Evolutionary conservation across 2,888 invertebrate genomes (phyloP), one percentile per base, ranked within the genome.

Genomic region (Timandra comae): DNA sequence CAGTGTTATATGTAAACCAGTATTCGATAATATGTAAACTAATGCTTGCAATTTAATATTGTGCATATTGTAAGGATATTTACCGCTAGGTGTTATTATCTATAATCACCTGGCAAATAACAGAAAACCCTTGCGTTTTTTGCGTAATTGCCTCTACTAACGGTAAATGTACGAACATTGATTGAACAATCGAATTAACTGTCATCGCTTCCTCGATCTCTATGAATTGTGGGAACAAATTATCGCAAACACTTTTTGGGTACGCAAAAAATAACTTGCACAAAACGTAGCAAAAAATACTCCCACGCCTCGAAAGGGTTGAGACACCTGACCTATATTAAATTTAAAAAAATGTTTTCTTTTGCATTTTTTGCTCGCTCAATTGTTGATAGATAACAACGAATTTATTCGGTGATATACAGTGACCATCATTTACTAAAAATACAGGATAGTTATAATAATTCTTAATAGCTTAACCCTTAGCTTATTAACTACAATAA

Each of bases 251-350:
- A 85, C 80, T 76, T 74, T 49, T 58, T 58, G 49, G 51, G 44
- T 58, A 48, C 60, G 64, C 64, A 75, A 81, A 78, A 79, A 79
- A 73, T 35, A 36, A 46, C 60, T 68, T 71, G 76, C 78, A 79
- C 72, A 80, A 81, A 75, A 69, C 65, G 52, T 49, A 20, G 52
- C 59, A 72, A 79, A 80, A 79, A 80, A 58, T 49, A 43, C 85
- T 84, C 85, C 85, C 84, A 85, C 84, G 82, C 75, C 60, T 49
- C 61, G 73, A 80, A 84, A 85, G 85, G 85, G 85, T 85, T 85
- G 72, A 72, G 52, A 71, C 85, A 85, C 85, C 85, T 85, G 85
- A 85, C 85, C 85, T 82, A 85, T 76, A 84, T 85, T 81, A 71
- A 57, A 63, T 68, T 69, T 64, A 63, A 63, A 62, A 24, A 55